Conservation (phyloP, 2,113 vertebrate species). For the Tinamus guttatus region DNA sequence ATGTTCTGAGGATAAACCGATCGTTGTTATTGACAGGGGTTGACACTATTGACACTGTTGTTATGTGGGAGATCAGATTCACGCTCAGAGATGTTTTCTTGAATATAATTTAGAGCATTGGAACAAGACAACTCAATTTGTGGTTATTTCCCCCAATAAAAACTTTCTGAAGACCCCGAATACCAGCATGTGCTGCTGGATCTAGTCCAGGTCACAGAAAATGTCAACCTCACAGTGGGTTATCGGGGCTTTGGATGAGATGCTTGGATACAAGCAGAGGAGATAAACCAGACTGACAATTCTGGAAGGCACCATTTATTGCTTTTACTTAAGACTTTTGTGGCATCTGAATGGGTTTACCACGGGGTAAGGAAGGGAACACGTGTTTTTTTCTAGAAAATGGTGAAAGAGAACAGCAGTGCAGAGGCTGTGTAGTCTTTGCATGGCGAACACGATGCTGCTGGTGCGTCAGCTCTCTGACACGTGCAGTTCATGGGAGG, state of each 20-base stretch:
- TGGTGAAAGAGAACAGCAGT: background rate
- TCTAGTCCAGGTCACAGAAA: background rate
- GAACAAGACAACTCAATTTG: background rate
- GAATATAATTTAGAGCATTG: background rate
- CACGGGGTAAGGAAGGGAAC: background rate
- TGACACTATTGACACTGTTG: background rate
- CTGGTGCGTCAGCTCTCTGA: background rate
- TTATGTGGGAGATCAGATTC: background rate
- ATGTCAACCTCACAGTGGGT: background rate
- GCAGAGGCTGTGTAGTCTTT: background rate
- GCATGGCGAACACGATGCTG: background rate
- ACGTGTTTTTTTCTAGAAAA: background rate
- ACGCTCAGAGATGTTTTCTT: background rate
- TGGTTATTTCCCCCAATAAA: background rate
- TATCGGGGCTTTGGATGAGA: background rate
- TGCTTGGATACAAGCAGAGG: background rate
- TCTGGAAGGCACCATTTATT: background rate
- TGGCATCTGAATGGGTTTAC: background rate
- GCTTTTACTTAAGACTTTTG: background rate
- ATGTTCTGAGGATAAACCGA: background rate
- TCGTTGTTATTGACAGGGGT: background rate
- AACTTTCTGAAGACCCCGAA: background rate
- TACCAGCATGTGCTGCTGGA: rapidly evolving
- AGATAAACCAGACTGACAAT: background rate
- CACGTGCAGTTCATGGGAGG: background rate